These are phyloP conservation scores for Dromiciops gliroides DNA, from an alignment of 2,113 vertebrate genomes.

Conservation along the genomic window DNA sequence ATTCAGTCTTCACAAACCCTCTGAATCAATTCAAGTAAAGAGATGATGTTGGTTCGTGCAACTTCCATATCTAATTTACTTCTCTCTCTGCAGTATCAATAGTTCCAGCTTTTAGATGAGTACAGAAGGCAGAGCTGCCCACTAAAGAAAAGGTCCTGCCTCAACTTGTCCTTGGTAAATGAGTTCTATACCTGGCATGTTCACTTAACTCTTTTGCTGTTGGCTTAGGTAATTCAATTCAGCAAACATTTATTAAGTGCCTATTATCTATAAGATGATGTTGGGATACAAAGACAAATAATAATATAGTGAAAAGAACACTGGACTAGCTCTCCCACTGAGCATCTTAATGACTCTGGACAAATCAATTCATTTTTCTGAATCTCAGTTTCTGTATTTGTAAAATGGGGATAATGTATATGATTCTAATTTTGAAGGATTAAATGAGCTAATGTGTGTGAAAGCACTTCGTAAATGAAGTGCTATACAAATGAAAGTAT, in stretches of 20 bases:
- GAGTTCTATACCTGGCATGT: not conserved
- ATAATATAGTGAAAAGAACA: not conserved
- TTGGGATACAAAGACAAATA: not conserved
- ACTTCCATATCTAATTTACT: constrained; percentile 17
- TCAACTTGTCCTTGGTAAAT: not conserved
- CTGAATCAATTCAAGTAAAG: constrained; percentile 17
- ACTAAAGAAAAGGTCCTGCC: not conserved
- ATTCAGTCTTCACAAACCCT: not conserved
- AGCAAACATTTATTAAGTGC: not conserved
- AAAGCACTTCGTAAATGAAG: not conserved
- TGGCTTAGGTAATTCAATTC: not conserved
- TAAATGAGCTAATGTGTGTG: not conserved
- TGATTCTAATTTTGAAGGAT: not conserved
- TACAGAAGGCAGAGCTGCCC: not conserved
- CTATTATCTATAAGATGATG: not conserved
- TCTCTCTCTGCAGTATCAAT: not conserved
- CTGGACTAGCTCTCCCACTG: not conserved
- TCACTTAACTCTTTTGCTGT: not conserved
- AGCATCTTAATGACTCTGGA: not conserved
- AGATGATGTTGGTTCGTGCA: constrained; percentile 1
- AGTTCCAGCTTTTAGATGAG: not conserved
- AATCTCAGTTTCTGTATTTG: not conserved
- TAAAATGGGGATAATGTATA: not conserved
- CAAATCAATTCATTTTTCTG: not conserved
- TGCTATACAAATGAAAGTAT: not conserved